Conservation (phyloP, 2,888 invertebrate species). For the Rotaria sp. region DNA sequence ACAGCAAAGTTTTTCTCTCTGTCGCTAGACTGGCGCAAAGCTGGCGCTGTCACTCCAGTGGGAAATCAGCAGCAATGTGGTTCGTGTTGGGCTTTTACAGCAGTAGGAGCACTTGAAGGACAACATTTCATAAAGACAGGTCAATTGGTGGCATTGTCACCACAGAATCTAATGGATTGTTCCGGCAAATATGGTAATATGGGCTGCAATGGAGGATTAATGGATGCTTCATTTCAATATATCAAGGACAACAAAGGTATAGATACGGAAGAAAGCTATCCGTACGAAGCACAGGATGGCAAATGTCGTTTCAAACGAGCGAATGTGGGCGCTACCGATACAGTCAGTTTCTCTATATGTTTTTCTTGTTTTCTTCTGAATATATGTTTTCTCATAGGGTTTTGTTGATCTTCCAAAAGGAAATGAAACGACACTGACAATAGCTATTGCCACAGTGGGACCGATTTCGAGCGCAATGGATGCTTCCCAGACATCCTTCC, state of each 20-base stretch:
- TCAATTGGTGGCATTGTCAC: slow-evolving; percentile 72
- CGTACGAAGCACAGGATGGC: slow-evolving; percentile 39
- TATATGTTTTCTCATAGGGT: no score
- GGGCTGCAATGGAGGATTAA: slow-evolving; percentile 71
- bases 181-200: slow-evolving; percentile 70
- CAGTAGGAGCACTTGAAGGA: slow-evolving; percentile 40
- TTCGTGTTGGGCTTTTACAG: slow-evolving; percentile 71
- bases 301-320: slow-evolving; percentile 41
- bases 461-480: no score
- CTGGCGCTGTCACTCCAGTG: no score
- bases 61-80: no score
- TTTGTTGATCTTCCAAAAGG: no score
- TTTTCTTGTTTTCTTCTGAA: no score
- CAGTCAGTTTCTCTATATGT: no score
- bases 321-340: slow-evolving; percentile 42
- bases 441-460: no score
- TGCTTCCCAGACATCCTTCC: no score
- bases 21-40: no score
- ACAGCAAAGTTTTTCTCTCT: no score
- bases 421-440: no score
- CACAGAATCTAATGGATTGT: slow-evolving; percentile 85
- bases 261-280: slow-evolving; percentile 49
- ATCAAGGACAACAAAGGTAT: slow-evolving; percentile 42
- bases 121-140: slow-evolving; percentile 69
- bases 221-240: slow-evolving; percentile 43